A percentile compares a stretch with the other conserved stretches of the same genome.
Conservation (phyloP, 2,888 invertebrate genomes). For the Coronaproctus castanopsis region DNA sequence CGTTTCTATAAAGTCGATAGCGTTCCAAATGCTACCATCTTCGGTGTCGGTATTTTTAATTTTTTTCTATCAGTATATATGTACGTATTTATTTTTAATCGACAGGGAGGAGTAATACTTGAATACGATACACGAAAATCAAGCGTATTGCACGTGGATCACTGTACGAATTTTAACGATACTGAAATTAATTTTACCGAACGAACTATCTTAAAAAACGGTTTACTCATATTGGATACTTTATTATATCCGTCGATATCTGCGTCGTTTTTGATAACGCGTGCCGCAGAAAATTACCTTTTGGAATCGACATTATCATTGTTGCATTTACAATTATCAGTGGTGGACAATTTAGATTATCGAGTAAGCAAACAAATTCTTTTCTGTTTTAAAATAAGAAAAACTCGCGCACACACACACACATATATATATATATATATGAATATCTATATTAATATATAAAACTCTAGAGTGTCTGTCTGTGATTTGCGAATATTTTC, state of each 20-base stretch:
- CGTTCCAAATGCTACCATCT: too few relatives aligned
- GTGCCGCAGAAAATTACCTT: slow-evolving; percentile 24
- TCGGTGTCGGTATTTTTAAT: too few relatives aligned
- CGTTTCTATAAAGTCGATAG: too few relatives aligned
- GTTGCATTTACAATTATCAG: slow-evolving; percentile 34
- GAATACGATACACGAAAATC: slow-evolving; percentile 15
- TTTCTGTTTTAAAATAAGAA: too few relatives aligned
- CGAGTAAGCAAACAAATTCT: slow-evolving; percentile 32
- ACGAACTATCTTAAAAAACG: slow-evolving; percentile 32
- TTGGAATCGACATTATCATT: slow-evolving; percentile 27
- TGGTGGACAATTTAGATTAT: slow-evolving; percentile 36
- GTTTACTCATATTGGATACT: slow-evolving; percentile 35
- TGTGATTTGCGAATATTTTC: too few relatives aligned
- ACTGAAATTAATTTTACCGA: slow-evolving; percentile 27
- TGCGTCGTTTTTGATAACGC: slow-evolving; percentile 31
- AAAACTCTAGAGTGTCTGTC: too few relatives aligned
- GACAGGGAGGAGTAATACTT: slow-evolving; percentile 15
- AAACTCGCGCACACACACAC: too few relatives aligned
- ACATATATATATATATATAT: too few relatives aligned
- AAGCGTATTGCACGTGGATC: slow-evolving; percentile 13
- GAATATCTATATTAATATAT: too few relatives aligned
- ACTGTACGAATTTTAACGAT: slow-evolving; percentile 25
- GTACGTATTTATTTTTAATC: too few relatives aligned
- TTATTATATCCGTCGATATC: slow-evolving; percentile 36
- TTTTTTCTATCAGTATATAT: too few relatives aligned